A percentile compares a stretch with the other conserved stretches of the same genome.
These are phyloP conservation scores for Poecilobothrus nobilitatus DNA, from an alignment of 2,888 invertebrate genomes.

Conservation along the genomic window DNA sequence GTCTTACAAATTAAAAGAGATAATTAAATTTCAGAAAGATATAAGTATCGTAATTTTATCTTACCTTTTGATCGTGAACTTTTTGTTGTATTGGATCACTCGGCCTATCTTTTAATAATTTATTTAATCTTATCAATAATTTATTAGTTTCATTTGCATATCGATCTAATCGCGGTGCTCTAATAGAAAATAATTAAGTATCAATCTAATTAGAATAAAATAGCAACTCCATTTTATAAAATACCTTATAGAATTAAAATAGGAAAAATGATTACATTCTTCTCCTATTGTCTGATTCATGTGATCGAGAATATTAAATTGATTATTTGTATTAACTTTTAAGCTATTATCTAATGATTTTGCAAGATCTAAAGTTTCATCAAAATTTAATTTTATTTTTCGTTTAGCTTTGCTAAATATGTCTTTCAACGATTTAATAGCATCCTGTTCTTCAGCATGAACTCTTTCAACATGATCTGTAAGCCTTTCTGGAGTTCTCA, in stretches of 20 bases:
- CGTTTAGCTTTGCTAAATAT: conserved; percentile 85
- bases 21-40: neutral
- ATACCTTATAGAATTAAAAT: conserved; percentile 61
- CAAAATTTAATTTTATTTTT: conserved; percentile 65
- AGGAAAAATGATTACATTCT: conserved; percentile 56
- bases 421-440: conserved; percentile 70
- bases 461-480: conserved; percentile 81
- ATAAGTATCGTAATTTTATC: neutral
- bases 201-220: conserved; percentile 19
- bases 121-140: conserved; percentile 84
- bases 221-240: conserved; percentile 36
- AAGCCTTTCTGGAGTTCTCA: conserved; percentile 73
- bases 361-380: conserved; percentile 54
- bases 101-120: conserved; percentile 75
- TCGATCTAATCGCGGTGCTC: conserved; percentile 69
- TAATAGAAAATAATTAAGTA: conserved; percentile 29
- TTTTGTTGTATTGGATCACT: conserved; percentile 62
- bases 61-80: conserved; percentile 59
- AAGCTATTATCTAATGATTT: conserved; percentile 51
- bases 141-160: conserved; percentile 94
- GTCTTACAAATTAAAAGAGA: conserved; percentile 38
- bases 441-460: conserved; percentile 81
- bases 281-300: conserved; percentile 44
- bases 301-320: conserved; percentile 32
- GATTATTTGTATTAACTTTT: conserved; percentile 30